Conservation (phyloP, 2,888 invertebrate genomes). For the Sarcophaga rosellei region DNA sequence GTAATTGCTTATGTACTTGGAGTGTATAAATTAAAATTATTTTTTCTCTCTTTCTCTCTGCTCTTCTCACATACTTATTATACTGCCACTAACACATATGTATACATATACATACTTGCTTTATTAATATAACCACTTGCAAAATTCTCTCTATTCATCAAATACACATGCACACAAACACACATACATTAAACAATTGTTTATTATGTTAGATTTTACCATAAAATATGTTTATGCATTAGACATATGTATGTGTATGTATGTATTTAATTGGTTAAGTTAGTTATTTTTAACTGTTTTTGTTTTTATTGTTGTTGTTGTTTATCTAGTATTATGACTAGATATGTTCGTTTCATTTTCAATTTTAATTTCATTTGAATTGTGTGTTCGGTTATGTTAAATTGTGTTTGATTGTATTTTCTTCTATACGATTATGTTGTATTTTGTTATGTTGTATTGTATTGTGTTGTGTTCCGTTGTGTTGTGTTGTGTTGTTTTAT, state of each 20-base stretch:
- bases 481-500: neutral
- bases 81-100: neutral
- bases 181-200: neutral
- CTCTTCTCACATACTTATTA: neutral
- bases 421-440: no score
- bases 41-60: neutral
- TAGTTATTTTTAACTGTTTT: neutral
- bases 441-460: no score
- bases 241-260: no score
- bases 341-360: no score
- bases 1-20: constrained; percentile 38
- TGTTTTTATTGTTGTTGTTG: neutral
- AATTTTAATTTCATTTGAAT: no score
- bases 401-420: no score
- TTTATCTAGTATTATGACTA: no score
- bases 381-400: no score
- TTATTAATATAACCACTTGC: neutral
- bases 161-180: neutral
- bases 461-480: no score
- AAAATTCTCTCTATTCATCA: neutral
- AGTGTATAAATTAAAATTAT: constrained; percentile 45
- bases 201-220: neutral
- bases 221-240: no score
- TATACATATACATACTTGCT: neutral
- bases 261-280: no score